Evolutionary conservation across 2,797 vertebrate genomes (phyloP), one percentile per base, ranked within the genome.

Genomic region (Hephaestus fuliginosus): DNA sequence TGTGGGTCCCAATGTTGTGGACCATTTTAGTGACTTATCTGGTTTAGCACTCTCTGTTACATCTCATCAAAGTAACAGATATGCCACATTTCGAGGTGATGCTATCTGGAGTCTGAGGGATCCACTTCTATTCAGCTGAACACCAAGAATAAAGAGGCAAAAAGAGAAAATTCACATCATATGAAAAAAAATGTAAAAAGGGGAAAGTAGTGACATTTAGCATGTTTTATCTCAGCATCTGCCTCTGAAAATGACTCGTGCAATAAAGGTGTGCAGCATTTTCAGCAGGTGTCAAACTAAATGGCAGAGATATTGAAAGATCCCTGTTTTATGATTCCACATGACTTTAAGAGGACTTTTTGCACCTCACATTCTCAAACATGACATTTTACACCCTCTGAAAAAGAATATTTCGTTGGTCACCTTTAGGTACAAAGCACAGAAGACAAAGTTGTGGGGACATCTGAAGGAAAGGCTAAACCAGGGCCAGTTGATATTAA

Each of bases 141-240:
- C 46, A 70, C 18, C 7, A 56, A 64, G 41, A 82, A 88, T 67
- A 60, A 76, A 88, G 48, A 80, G 53, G 44, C 48, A 52, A 17
- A 55, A 51, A 76, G 76, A 76, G 7, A 51, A 53, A 58, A 69
- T 43, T 76, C 30, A 74, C 30, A 68, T 78, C 67, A 61, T 74
- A 76, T 62, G 30, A 33, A 33, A 75, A 80, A 77, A 33, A 68
- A 82, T 84, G 80, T 56, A 65, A 53, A 68, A 66, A 4, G 9
- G 20, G 30, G 10, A 44, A 74, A 86, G 61, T 60, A 43, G 64
- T 92, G 89, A 88, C 91, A 93, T 92, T 91, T 92, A 74, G 18
- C 75, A 62, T 69, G 53, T 78, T 84, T 89, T 87, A 89, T 91
- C 86, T 78, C 65, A 66, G 58, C 67, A 76, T 81, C 81, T 83